These are phyloP conservation scores for Holothuria scabra DNA, from an alignment of 53 echinoderm and acorn worm species.

Conservation along the genomic window DNA sequence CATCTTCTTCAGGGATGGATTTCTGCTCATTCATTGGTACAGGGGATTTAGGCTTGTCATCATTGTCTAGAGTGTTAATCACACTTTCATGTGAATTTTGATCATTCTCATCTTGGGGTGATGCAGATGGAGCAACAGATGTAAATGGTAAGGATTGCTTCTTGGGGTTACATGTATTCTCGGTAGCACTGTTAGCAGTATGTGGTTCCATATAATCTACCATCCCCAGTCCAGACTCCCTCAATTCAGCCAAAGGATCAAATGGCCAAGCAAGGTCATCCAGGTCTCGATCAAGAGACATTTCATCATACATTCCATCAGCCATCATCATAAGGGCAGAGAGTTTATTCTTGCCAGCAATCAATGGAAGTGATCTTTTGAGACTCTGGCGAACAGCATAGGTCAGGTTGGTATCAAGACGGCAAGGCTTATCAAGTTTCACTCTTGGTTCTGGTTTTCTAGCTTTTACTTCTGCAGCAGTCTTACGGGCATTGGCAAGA, in stretches of 20 bases:
- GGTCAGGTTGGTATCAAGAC: slow-evolving; percentile 27
- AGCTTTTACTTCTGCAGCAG: slow-evolving; percentile 5
- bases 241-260: slow-evolving; percentile 24
- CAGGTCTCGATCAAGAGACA: slow-evolving; percentile 25
- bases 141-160: too few species aligned
- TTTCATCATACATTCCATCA: slow-evolving; percentile 42
- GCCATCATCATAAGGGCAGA: slow-evolving; percentile 44
- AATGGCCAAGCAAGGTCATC: slow-evolving; percentile 38
- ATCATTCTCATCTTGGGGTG: too few species aligned
- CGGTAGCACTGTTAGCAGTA: too few species aligned
- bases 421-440: slow-evolving; percentile 16
- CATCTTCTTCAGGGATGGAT: too few species aligned
- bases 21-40: too few species aligned
- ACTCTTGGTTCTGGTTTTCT: slow-evolving; percentile 38
- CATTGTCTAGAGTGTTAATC: too few species aligned
- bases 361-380: slow-evolving; percentile 5
- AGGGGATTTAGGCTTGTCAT: too few species aligned
- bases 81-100: too few species aligned
- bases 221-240: slow-evolving; percentile 2
- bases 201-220: slow-evolving; percentile 25
- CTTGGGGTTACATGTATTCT: too few species aligned
- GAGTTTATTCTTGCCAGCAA: slow-evolving; percentile 21
- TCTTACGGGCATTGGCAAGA: slow-evolving; percentile 8
- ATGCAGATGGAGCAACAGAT: too few species aligned
- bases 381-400: slow-evolving; percentile 33